A percentile compares a stretch with the other conserved stretches of the same genome.
phyloP scores from a whole-genome alignment of 1,140 invertebrate species.

The Sitophilus oryzae region DNA sequence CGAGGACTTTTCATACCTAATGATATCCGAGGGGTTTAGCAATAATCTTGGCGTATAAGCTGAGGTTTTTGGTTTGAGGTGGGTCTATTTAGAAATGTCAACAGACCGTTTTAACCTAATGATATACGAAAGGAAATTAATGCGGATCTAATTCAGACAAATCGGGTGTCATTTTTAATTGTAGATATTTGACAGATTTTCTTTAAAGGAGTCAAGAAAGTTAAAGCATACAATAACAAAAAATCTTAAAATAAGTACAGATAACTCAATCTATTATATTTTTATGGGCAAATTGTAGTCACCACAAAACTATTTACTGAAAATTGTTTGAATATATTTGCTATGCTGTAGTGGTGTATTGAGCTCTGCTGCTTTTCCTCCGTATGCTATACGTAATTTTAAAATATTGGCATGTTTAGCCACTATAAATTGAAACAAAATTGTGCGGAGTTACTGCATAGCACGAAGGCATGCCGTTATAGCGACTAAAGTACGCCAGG shows the following conservation, averaged over 20 bases:
- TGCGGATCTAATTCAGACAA: not conserved
- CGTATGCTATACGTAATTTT: not conserved
- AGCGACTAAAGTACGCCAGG: conserved; percentile 11
- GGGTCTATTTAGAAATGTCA: conserved; percentile 8
- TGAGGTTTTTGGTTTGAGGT: not conserved
- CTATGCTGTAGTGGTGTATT: too few relatives aligned
- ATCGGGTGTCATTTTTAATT: not conserved
- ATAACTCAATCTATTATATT: too few relatives aligned
- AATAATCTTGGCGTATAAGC: conserved; percentile 3
- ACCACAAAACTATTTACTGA: too few relatives aligned
- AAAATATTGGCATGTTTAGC: conserved; percentile 17
- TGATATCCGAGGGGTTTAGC: not conserved
- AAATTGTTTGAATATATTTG: too few relatives aligned
- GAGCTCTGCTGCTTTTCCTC: too few relatives aligned
- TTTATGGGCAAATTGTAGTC: too few relatives aligned
- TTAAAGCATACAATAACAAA: too few relatives aligned
- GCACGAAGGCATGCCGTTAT: conserved; percentile 10
- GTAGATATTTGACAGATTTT: too few relatives aligned
- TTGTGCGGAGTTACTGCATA: conserved; percentile 13
- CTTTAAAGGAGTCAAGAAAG: too few relatives aligned
- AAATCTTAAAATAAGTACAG: too few relatives aligned
- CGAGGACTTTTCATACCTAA: conserved; percentile 6
- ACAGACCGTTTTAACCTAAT: conserved; percentile 1
- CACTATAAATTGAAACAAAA: conserved; percentile 11
- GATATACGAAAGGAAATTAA: not conserved